Percentiles rank a stretch among this genome's conserved stretches.
These are phyloP conservation scores for Montipora capricornis DNA, from an alignment of 64 coral and sea anemone genomes.

Conservation along the genomic window DNA sequence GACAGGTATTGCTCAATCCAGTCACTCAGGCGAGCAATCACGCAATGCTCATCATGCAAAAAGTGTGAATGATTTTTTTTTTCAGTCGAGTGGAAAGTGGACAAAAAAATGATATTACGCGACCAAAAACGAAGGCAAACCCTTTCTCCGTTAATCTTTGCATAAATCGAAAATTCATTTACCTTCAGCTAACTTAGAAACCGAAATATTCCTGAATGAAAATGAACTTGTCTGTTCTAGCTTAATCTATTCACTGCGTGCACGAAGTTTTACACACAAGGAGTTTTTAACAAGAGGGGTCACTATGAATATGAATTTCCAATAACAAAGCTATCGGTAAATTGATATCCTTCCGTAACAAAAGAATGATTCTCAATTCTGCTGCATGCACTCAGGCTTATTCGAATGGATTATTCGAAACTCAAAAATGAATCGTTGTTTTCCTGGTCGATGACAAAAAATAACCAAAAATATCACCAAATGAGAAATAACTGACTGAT, in stretches of 20 bases:
- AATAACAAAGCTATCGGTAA: neutral
- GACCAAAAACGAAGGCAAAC: neutral
- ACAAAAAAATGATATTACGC: neutral
- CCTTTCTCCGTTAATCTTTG: neutral
- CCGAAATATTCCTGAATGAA: slow-evolving; percentile 29
- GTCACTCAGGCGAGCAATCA: neutral
- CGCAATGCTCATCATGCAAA: neutral
- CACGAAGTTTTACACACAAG: neutral
- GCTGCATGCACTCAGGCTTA: neutral
- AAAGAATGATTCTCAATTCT: neutral
- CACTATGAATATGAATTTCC: too few relatives aligned
- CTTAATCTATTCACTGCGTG: neutral
- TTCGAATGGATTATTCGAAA: neutral
- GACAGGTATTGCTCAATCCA: slow-evolving; percentile 5
- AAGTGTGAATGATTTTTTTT: neutral
- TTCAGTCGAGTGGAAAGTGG: neutral
- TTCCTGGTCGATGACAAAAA: neutral
- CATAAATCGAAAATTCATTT: neutral
- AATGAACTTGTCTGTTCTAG: neutral
- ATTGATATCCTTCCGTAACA: neutral
- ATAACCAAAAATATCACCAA: neutral
- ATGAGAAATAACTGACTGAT: neutral
- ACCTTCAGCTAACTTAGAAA: slow-evolving; percentile 6
- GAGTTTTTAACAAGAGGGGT: too few relatives aligned
- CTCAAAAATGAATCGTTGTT: neutral